Evolutionary conservation across 2,888 invertebrate genomes (phyloP), one percentile per base, ranked within the genome.

Genomic region (Cephus nigrinus): DNA sequence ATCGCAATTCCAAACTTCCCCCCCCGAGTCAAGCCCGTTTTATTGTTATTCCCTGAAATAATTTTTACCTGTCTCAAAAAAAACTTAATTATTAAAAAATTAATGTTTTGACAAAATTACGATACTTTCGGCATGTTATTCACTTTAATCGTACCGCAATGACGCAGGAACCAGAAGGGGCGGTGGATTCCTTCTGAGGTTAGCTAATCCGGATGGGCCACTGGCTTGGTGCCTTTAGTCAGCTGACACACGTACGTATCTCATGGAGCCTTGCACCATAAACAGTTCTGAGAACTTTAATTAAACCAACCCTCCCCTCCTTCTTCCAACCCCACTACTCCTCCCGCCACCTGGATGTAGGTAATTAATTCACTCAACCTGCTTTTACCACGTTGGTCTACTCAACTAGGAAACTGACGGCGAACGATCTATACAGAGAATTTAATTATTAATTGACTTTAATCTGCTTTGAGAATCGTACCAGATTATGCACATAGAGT

Each of bases 271-370:
- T 75, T 73, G 73, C 77, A 81, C 81, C 81, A 81, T 83, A 84
- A 87, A 84, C 84, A 86, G 84, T 82, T 82, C 74, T 76, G 75
- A 79, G 80, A 86, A 85, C 84, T 86, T 86, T 86, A 86, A 86
- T 86, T 86, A 86, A 84, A 85, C 83, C 55, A 23, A 55, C 55
- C 55, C 55, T 55, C 23, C 55, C 55, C 55, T 23, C 9, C 23
- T 15, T 9, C 55, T 9, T 15, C 5, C 15, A 4, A 1, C 36
- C 40, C 15, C 40, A 40, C 40, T 40, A 55, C 9, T 55, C 5
- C 55, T 55, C 55, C 55, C 5, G 55, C 80, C 82, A 80, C 76
- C 80, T 76, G 81, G 84, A 82, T 86, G 86, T 81, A 84, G 83
- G 82, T 84, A 84, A 86, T 86, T 85, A 86, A 85, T 84, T 86